Evolutionary conservation across 2,113 vertebrate species (phyloP).

Genomic region (Callithrix jacchus): DNA sequence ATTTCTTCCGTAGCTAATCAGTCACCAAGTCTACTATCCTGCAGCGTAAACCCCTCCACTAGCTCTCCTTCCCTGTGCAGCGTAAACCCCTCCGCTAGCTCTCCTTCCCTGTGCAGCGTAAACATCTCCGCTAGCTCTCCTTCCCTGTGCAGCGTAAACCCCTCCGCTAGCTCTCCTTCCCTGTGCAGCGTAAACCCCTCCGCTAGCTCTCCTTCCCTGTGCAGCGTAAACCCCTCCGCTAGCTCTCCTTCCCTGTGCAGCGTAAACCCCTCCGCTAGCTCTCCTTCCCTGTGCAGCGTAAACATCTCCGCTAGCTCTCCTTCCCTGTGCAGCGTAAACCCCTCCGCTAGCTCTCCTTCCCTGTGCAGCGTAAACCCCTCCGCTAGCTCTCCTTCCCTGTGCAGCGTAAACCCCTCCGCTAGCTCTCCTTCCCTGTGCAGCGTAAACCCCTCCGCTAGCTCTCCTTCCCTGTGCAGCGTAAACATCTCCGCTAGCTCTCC

Average conservation of each 20-base stretch:
- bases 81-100: too few species aligned
- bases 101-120: background rate
- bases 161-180: background rate
- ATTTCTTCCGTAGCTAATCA: background rate
- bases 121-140: background rate
- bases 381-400: background rate
- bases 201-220: background rate
- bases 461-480: background rate
- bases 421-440: background rate
- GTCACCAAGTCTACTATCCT: background rate
- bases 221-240: too few species aligned
- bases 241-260: background rate
- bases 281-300: background rate
- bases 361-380: too few species aligned
- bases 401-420: too few species aligned
- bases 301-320: background rate
- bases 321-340: background rate
- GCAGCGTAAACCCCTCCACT: background rate
- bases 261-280: too few species aligned
- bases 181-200: too few species aligned
- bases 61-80: background rate
- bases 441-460: too few species aligned
- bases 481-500: background rate
- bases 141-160: background rate
- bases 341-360: background rate